phyloP scores from a whole-genome alignment of 2,113 vertebrate species.

The Tachuris rubrigastra region DNA sequence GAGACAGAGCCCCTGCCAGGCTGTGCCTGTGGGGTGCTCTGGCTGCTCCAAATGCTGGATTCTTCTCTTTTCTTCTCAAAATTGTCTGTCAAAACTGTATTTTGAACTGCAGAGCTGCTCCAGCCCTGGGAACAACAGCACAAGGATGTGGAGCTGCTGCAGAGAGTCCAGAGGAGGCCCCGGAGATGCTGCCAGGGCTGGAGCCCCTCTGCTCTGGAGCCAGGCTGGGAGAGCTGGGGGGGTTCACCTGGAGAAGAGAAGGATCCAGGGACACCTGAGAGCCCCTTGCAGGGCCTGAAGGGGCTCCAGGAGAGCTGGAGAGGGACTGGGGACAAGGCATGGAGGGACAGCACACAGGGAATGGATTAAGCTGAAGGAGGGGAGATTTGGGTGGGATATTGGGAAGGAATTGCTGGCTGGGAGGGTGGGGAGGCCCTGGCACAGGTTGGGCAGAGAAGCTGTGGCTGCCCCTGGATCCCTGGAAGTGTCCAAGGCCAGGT shows the following conservation, averaged over 20 bases:
- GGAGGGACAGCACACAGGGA: neutral
- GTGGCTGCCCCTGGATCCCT: neutral
- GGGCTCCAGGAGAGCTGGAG: neutral
- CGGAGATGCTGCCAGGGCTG: neutral
- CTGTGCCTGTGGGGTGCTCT: too few species aligned
- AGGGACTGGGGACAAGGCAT: neutral
- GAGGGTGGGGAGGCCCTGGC: neutral
- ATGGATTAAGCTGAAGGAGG: too few species aligned
- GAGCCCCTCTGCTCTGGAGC: neutral
- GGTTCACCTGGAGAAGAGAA: neutral
- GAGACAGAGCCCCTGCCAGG: too few species aligned
- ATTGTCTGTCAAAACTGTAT: neutral
- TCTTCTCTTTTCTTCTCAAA: neutral
- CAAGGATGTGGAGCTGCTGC: neutral
- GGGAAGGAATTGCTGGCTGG: accelerated
- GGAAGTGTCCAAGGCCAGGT: neutral
- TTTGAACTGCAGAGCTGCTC: neutral
- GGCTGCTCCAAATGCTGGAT: too few species aligned
- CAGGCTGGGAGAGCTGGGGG: neutral
- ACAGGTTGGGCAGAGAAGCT: neutral
- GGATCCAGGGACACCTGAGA: accelerated
- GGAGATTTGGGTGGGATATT: too few species aligned
- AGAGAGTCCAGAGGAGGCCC: neutral
- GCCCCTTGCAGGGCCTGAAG: neutral
- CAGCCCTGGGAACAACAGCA: neutral